Conservation (phyloP, 2,113 vertebrate species). For the Sinocyclocheilus grahami region DNA sequence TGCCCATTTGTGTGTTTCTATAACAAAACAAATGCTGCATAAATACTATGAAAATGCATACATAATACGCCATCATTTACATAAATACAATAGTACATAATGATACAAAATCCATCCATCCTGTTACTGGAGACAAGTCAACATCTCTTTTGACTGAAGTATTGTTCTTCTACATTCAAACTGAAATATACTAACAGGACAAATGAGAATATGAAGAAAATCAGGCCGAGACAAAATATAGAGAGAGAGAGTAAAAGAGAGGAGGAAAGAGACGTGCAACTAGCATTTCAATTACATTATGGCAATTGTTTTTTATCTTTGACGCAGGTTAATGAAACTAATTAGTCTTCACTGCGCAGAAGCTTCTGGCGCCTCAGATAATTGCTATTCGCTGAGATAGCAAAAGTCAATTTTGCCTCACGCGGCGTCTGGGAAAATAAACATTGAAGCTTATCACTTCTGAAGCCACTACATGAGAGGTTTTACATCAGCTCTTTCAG, state of each 20-base stretch:
- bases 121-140: slow-evolving; percentile 11
- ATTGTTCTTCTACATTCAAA: slow-evolving; percentile 38
- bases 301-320: slow-evolving; percentile 79
- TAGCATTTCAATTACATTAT: slow-evolving; percentile 78
- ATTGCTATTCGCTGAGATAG: slow-evolving; percentile 74
- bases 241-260: slow-evolving; percentile 8
- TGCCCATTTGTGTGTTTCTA: not conserved
- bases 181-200: slow-evolving; percentile 23
- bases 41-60: not conserved
- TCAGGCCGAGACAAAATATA: slow-evolving; percentile 46
- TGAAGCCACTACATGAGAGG: slow-evolving; percentile 67
- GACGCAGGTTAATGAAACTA: slow-evolving; percentile 80
- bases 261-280: slow-evolving; percentile 56
- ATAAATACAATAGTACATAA: slow-evolving; percentile 4
- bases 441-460: slow-evolving; percentile 65
- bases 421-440: slow-evolving; percentile 60
- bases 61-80: not conserved
- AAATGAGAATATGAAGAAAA: slow-evolving; percentile 47
- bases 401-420: slow-evolving; percentile 71
- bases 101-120: not conserved
- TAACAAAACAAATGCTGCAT: not conserved
- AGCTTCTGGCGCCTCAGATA: slow-evolving; percentile 73
- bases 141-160: slow-evolving; percentile 23
- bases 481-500: slow-evolving; percentile 66
- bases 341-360: slow-evolving; percentile 77